Evolutionary conservation across 2,888 invertebrate genomes (phyloP), one percentile per base, ranked within the genome.

Genomic region (Trichopria drosophilae): DNA sequence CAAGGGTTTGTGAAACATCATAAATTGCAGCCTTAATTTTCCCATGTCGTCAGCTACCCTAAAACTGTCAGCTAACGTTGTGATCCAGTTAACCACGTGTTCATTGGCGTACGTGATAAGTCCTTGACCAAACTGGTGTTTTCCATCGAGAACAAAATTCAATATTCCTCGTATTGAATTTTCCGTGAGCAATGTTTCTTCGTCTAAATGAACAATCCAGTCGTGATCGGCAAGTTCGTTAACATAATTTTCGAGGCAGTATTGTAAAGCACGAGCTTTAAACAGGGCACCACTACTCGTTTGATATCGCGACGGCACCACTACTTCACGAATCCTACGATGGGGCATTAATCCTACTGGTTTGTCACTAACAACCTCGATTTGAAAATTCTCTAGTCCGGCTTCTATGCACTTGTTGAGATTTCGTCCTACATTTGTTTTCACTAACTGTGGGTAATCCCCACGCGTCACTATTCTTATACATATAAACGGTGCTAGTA

Each of bases 31-130:
- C 65, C 94, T 82, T 46, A 97, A 78, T 77, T 97, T 97, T 49
- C 97, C 97, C 95, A 97, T 94, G 69, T 97, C 97, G 78, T 97
- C 96, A 18, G 95, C 90, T 1, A 97, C 96, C 58, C 97, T 84
- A 76, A 91, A 96, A 69, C 93, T 93, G 72, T 97, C 97, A 10
- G 95, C 95, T 60, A 97, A 78, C 1, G 97, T 97, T 15, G 96
- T 97, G 55, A 96, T 80, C 95, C 96, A 96, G 74, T 97, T 97
- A 43, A 96, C 92, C 59, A 97, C 88, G 72, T 92, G 88, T 76
- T 95, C 95, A 78, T 94, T 96, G 4, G 96, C 95, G 78, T 97
- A 97, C 3, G 94, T 95, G 55, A 95, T 94, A 41, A 95, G 79
- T 3, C 95, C 96, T 78, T 97, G 97, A 0, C 96, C 96, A 78